Conservation (phyloP, 1,140 invertebrate genomes). For the Eriocheir sinensis region DNA sequence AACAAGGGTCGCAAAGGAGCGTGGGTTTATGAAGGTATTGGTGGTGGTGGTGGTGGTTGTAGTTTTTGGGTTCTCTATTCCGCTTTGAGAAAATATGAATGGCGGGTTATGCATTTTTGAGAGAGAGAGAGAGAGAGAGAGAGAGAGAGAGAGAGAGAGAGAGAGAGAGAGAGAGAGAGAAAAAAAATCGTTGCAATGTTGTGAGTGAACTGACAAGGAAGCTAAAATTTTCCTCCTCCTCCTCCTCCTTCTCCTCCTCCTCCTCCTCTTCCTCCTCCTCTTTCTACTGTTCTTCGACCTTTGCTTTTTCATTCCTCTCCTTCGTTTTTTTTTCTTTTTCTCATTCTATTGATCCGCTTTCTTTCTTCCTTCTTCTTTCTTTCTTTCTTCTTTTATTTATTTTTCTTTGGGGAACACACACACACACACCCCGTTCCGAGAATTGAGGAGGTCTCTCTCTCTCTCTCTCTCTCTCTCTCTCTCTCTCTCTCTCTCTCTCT, state of each 20-base stretch:
- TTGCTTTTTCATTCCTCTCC: not conserved
- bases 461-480: slow-evolving; percentile 27
- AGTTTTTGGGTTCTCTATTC: too few species aligned
- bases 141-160: too few species aligned
- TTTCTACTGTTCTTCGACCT: not conserved
- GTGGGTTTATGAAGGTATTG: too few species aligned
- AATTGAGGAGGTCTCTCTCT: not conserved
- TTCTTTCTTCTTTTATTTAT: not conserved
- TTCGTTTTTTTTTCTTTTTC: not conserved
- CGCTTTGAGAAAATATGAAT: too few species aligned
- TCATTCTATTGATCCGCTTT: not conserved
- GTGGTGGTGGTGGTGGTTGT: too few species aligned
- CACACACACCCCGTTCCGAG: too few species aligned
- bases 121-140: too few species aligned
- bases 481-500: slow-evolving; percentile 18
- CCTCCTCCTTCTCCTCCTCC: not conserved
- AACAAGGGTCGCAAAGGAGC: too few species aligned
- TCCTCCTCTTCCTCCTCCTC: not conserved
- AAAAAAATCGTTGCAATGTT: not conserved
- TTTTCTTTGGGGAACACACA: not conserved
- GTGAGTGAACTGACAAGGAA: not conserved
- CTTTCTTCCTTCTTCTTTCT: not conserved
- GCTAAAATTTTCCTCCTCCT: not conserved
- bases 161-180: too few species aligned
- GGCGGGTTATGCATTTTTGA: too few species aligned